Base-by-base conservation (phyloP, 1,140 invertebrate species). In the Pararge aegeria region DNA sequence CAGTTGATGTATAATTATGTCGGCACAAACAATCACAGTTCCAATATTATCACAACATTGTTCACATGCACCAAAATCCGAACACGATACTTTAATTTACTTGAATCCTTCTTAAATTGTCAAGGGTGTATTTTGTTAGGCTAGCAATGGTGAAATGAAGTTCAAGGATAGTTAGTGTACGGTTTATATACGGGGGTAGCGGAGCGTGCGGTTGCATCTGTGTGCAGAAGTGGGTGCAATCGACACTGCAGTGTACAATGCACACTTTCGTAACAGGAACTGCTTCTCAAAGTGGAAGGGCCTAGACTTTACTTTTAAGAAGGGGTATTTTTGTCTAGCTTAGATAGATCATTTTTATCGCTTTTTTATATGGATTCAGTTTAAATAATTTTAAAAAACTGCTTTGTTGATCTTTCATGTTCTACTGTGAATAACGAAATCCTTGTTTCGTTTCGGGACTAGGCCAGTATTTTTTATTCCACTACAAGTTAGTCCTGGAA, bases 181-280 rank as follows among this genome's bases (percentile, higher is more conserved):
- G 73, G 67, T 71, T 84, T 89, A 89, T 89, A 89, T 89, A 89
- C 73, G 75, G 73, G 86, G 81, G 82, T 86, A 74, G 78, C 75
- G 78, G 70, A 86, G 57, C 86, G 86, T 86, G 72, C 66, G 38
- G 42, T 1, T 53, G 64, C 48, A 16, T 10, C 27, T 71, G 82
- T 84, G 71, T 80, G 77, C 37, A 62, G 69, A 70, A 61, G 51
- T 66, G 63, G 68, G 68, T 78, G 75, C 78, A 80, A 13, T 68
- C 37, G 46, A 53, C 40, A 55, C 51, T 30, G 7, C n/a, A n/a
- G 40, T 46, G 57, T 57, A 56, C 55, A 60, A 21, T 78, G 73
- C 75, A 83, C 76, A 79, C 70, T 66, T 37, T n/a, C 29, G 59
- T 50, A 53, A n/a, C 19, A 29, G 9, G 27, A 51, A 55, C 9